phyloP scores from a whole-genome alignment of 2,888 invertebrate genomes.

The Xylophagus ater region DNA sequence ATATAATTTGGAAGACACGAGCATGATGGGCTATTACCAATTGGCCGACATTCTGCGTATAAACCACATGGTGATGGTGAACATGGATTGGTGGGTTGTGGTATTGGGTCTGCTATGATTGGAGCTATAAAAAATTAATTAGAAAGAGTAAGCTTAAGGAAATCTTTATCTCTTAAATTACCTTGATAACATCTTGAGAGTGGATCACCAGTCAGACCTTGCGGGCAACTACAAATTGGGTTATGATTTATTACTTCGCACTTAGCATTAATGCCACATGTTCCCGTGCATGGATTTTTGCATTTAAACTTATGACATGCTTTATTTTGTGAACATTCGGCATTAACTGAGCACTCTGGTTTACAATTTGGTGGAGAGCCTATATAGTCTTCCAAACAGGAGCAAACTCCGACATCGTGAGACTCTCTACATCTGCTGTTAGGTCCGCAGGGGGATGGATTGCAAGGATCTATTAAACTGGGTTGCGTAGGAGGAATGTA shows the following conservation, averaged over 20 bases:
- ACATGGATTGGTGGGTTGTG: slow-evolving; percentile 47
- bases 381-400: slow-evolving; percentile 58
- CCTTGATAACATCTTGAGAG: slow-evolving; percentile 59
- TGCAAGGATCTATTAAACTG: slow-evolving; percentile 46
- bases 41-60: slow-evolving; percentile 53
- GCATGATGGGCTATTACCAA: slow-evolving; percentile 51
- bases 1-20: slow-evolving; percentile 51
- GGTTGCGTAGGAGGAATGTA: slow-evolving; percentile 26
- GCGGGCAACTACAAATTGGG: slow-evolving; percentile 67
- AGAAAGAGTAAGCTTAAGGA: too few relatives aligned
- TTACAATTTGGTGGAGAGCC: slow-evolving; percentile 73
- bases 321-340: slow-evolving; percentile 66
- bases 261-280: slow-evolving; percentile 64
- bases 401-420: slow-evolving; percentile 64
- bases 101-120: slow-evolving; percentile 26
- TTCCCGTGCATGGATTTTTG: slow-evolving; percentile 68
- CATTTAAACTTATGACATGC: slow-evolving; percentile 77
- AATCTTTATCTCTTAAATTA: slow-evolving; percentile 27
- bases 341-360: slow-evolving; percentile 72
- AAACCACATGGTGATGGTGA: slow-evolving; percentile 62
- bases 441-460: slow-evolving; percentile 69
- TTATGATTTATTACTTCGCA: slow-evolving; percentile 74
- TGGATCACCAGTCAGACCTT: slow-evolving; percentile 66
- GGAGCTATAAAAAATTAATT: slow-evolving; percentile 2
- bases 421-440: slow-evolving; percentile 65